Evolutionary conservation across 2,113 vertebrate species (phyloP).

Genomic region (Capreolus pygargus): DNA sequence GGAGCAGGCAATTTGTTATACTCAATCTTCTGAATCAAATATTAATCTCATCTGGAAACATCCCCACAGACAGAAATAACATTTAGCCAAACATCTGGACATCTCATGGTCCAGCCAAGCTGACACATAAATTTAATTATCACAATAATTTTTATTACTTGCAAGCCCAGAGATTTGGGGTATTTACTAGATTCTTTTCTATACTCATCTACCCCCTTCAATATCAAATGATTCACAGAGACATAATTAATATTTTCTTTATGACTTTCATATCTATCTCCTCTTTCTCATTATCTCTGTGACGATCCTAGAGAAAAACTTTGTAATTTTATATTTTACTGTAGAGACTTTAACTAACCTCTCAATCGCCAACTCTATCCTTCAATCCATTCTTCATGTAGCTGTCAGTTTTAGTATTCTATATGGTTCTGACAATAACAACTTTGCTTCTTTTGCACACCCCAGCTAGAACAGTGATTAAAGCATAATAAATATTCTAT

Average conservation of each 20-base stretch:
- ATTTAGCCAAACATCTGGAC: background rate
- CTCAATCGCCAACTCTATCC: too few relatives aligned
- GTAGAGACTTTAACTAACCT: background rate
- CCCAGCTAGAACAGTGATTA: background rate
- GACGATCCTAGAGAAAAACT: background rate
- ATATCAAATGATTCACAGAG: background rate
- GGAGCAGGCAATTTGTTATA: background rate
- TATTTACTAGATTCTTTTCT: background rate
- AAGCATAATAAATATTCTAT: background rate
- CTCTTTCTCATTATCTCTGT: background rate
- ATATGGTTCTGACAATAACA: rapidly evolving
- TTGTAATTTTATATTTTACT: background rate
- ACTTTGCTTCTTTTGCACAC: background rate
- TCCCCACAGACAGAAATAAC: background rate
- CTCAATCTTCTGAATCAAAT: background rate
- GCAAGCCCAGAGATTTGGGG: background rate
- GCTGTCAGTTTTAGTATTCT: background rate
- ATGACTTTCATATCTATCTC: background rate
- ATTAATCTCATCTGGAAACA: background rate
- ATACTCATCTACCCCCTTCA: rapidly evolving
- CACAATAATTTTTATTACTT: background rate
- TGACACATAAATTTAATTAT: background rate
- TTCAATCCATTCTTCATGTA: background rate
- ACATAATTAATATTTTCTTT: background rate
- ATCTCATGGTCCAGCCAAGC: background rate